Evolutionary conservation across 1,140 invertebrate species (phyloP), one percentile per base, ranked within the genome.

Genomic region (Pentalonia nigronervosa): DNA sequence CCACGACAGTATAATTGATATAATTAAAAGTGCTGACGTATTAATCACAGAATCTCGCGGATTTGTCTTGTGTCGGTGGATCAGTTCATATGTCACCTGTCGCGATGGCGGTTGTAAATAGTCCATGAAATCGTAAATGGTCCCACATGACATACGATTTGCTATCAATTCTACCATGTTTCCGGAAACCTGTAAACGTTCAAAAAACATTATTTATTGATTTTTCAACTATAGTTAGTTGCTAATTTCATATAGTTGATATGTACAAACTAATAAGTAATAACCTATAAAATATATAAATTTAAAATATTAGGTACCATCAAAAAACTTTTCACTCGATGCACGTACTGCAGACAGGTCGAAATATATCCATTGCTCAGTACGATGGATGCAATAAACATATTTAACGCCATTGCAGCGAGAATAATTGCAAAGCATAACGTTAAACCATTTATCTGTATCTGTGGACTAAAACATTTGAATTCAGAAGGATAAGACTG

Each of bases 81-180:
- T 25, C 11, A 93, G 48, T 86, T 93, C 91, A 17, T 84, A 53
- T 14, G 81, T 53, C 50, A 50, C 81, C 30, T 93, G 67, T 41
- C 36, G 91, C 34, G 91, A 93, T 7, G 91, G 91, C 17, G 96
- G 96, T 83, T 97, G 96, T 76, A 97, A 94, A 94, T 97, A 97
- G 94, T 97, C 97, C 96, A 97, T 97, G 94, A 97, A 97, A 95
- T 97, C 97, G 83, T 96, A 96, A 84, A 97, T 96, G 0, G 97
- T 96, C 56, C 96, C 96, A 94, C 97, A 97, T 4, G 95, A 95
- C 0, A 97, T 94, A 45, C 97, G 96, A 23, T 96, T 96, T 94
- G 96, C 96, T 93, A 97, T 96, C 30, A 96, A 96, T 3, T 95
- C 95, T 6, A 96, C 96, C 94, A 96, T 96, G 81, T 96, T 96